Percentiles rank a stretch among this genome's conserved stretches.
phyloP scores from a whole-genome alignment of 2,797 vertebrate genomes.

The Sciaenops ocellatus region DNA sequence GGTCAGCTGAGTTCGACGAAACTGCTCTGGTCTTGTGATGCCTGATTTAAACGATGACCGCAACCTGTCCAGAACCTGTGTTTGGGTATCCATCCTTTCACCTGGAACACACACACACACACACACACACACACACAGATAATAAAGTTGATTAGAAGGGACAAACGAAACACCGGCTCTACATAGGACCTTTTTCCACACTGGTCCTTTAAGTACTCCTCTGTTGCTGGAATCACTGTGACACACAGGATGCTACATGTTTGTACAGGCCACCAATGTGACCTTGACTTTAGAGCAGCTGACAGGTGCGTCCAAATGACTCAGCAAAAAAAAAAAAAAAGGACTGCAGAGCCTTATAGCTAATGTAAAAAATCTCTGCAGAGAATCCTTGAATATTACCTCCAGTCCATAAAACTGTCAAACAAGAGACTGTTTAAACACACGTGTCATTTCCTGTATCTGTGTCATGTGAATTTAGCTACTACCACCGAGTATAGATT shows the following conservation, averaged over 20 bases:
- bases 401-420: too few relatives aligned
- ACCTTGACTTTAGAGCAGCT: background rate
- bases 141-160: too few relatives aligned
- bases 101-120: slow-evolving; percentile 37
- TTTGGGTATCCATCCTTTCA: slow-evolving; percentile 77
- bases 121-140: background rate
- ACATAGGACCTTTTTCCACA: too few relatives aligned
- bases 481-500: too few relatives aligned
- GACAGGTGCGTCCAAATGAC: background rate
- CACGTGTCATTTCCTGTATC: too few relatives aligned
- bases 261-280: background rate
- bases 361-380: background rate
- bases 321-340: background rate
- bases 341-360: background rate
- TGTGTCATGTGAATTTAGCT: too few relatives aligned
- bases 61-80: slow-evolving; percentile 70
- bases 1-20: slow-evolving; percentile 78
- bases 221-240: background rate
- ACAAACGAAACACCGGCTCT: too few relatives aligned
- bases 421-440: too few relatives aligned
- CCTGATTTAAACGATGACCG: slow-evolving; percentile 71
- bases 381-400: too few relatives aligned
- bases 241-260: slow-evolving; percentile 4
- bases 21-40: slow-evolving; percentile 73
- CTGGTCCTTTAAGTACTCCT: too few relatives aligned